A percentile compares a stretch with the other conserved stretches of the same genome.
Conservation (phyloP, 2,797 vertebrate species). For the Pipistrellus pygmaeus region DNA sequence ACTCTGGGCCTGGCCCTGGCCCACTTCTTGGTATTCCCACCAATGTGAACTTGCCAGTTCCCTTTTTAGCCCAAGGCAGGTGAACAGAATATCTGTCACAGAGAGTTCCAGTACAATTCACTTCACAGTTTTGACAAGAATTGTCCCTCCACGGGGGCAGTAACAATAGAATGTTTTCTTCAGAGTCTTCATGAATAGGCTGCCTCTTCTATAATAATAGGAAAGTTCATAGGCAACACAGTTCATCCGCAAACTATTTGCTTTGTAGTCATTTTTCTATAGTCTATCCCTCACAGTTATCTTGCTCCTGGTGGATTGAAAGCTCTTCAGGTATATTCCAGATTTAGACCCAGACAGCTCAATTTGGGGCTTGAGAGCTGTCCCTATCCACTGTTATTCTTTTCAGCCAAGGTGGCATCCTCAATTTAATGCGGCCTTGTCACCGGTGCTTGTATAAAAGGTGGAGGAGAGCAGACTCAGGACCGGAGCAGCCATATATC, state of each 20-base stretch:
- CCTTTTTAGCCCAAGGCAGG: not conserved
- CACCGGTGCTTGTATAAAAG: not conserved
- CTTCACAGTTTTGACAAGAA: conserved; percentile 47
- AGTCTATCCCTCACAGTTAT: not conserved
- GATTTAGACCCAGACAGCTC: conserved; percentile 29
- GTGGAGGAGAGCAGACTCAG: not conserved
- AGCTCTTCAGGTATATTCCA: not conserved
- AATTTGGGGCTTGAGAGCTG: not conserved
- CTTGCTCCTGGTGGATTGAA: not conserved
- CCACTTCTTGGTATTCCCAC: not conserved
- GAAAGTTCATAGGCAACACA: not conserved
- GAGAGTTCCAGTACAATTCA: not conserved
- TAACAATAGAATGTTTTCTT: not conserved
- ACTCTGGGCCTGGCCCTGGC: not conserved
- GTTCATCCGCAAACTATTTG: not conserved
- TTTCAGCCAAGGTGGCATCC: not conserved
- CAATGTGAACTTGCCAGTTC: not conserved
- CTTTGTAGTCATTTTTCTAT: not conserved
- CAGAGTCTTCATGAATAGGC: not conserved
- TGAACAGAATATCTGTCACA: not conserved
- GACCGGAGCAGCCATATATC: not conserved
- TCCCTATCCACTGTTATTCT: not conserved
- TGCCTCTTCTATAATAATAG: not conserved
- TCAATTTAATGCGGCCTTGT: not conserved
- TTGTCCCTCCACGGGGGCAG: not conserved